A percentile compares a stretch with the other conserved stretches of the same genome.
Evolutionary conservation across 2,888 invertebrate species (phyloP).

Genomic region (Saturnia japonica): DNA sequence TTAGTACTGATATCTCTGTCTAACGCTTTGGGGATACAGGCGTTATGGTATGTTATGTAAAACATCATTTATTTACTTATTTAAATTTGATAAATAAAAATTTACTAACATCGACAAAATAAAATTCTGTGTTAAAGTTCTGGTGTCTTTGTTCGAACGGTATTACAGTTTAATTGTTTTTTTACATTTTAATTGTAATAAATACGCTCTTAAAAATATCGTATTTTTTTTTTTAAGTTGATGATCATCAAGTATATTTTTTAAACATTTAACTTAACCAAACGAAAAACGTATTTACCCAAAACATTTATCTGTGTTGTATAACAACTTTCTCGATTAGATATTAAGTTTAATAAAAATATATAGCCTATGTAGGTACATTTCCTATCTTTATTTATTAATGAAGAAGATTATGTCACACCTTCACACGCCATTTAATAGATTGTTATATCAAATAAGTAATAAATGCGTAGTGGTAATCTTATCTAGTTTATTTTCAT

Average conservation of each 20-base stretch:
- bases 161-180: neutral
- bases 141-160: neutral
- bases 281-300: neutral
- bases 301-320: neutral
- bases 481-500: conserved; percentile 6
- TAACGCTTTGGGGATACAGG: too few species aligned
- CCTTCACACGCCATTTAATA: neutral
- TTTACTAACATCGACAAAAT: too few species aligned
- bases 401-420: conserved; percentile 14
- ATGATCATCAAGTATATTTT: neutral
- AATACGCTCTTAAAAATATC: neutral
- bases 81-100: too few species aligned
- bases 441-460: neutral
- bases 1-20: too few species aligned
- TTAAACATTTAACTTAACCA: neutral
- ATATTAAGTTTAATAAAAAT: conserved; percentile 5
- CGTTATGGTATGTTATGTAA: neutral
- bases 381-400: conserved; percentile 15
- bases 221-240: too few species aligned
- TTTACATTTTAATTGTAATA: neutral
- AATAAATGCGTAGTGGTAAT: conserved; percentile 1
- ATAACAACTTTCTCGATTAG: conserved; percentile 11
- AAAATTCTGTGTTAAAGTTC: too few species aligned
- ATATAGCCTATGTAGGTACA: neutral
- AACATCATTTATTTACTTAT: too few species aligned